phyloP scores from a whole-genome alignment of 2,888 invertebrate genomes.

The Pammene fasciana region DNA sequence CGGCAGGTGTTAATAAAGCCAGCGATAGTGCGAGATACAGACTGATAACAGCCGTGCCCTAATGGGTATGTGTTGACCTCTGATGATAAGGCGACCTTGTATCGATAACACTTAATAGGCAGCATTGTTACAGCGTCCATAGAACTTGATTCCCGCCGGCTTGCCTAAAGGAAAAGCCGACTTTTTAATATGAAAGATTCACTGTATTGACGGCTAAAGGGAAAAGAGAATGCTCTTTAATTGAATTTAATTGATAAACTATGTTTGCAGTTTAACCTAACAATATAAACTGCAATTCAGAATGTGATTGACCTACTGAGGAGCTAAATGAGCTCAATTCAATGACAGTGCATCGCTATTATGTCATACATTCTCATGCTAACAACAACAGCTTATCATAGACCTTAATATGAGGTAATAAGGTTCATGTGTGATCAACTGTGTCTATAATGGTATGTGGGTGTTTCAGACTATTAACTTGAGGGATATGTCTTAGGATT shows the following conservation, averaged over 20 bases:
- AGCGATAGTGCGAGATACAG: slow-evolving; percentile 16
- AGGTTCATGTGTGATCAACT: background rate
- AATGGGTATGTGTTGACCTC: slow-evolving; percentile 34
- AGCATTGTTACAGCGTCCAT: too few relatives aligned
- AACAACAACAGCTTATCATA: background rate
- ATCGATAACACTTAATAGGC: background rate
- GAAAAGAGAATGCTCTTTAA: too few relatives aligned
- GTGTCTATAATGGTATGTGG: background rate
- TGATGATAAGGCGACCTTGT: slow-evolving; percentile 21
- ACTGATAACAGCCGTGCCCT: slow-evolving; percentile 28
- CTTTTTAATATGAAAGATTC: too few relatives aligned
- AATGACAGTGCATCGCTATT: slow-evolving; percentile 29
- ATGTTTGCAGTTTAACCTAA: too few relatives aligned
- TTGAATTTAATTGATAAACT: too few relatives aligned
- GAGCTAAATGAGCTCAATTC: slow-evolving; percentile 33
- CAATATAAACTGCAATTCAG: slow-evolving; percentile 15
- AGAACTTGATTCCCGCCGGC: too few relatives aligned
- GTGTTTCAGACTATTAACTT: slow-evolving; percentile 16
- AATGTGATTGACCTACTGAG: slow-evolving; percentile 31
- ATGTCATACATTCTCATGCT: slow-evolving; percentile 24
- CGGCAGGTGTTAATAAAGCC: slow-evolving; percentile 4
- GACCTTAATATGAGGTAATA: background rate
- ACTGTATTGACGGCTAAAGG: too few relatives aligned
- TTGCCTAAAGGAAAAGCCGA: too few relatives aligned
- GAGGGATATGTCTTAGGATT: background rate